Evolutionary conservation across 1,140 invertebrate genomes (phyloP), one percentile per base, ranked within the genome.

Genomic region (Diachasmimorpha longicaudata): DNA sequence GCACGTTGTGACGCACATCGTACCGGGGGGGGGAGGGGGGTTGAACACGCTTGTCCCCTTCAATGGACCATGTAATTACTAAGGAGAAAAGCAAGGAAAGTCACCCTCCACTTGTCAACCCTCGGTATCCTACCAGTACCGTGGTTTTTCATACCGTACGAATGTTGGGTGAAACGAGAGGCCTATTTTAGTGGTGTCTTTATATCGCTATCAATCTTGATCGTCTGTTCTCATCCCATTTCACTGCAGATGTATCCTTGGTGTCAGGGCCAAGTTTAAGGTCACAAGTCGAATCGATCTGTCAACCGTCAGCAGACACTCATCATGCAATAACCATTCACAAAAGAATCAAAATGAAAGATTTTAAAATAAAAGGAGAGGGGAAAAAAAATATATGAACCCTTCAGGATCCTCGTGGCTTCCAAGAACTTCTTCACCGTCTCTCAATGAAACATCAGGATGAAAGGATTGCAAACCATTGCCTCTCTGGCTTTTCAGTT

Each of bases 211-310:
- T 76, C 75, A 76, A 76, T 76, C 75, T 76, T 76, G 52, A 76
- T 76, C 55, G 75, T 72, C 75, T 71, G 48, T 19, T 58, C 58
- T 13, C 23, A 4, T 14, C 21, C 58, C 21, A 25, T 25, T 8
- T 11, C 5, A 23, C 23, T 25, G 19, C n/a, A 44, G 55, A 36
- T 55, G 48, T 71, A 71, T 71, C 23, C 69, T 77, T 31, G 67
- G 48, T 76, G 58, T 72, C 75, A 68, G 75, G 75, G 75, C 66
- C 75, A 77, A 77, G 70, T 77, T 77, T 72, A 72, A 77, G 75
- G 75, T 73, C 70, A 55, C 36, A 16, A 77, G 70, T 36, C 46
- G 42, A 71, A 72, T 77, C 75, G 75, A 77, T 77, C 75, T 68
- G 75, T 68, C 75, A 69, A 42, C 58, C 70, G 70, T 72, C 75